Evolutionary conservation across 2,113 vertebrate species (phyloP).

Genomic region (Dolichallabes microphthalmus): DNA sequence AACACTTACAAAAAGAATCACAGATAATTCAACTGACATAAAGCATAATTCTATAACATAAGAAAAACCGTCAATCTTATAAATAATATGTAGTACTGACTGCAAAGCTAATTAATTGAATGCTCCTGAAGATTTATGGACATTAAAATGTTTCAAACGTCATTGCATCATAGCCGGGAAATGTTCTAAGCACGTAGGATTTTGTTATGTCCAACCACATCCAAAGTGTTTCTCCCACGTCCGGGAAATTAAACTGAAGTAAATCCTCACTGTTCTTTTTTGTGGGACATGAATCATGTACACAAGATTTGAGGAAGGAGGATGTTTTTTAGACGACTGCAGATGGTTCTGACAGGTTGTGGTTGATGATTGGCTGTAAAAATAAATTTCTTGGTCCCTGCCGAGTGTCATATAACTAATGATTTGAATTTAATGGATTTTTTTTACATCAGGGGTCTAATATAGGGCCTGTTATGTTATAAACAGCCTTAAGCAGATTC

Average conservation of each 20-base stretch:
- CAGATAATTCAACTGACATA: neutral
- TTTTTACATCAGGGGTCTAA: too few species aligned
- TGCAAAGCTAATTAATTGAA: neutral
- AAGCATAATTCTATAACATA: neutral
- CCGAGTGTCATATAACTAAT: constrained; percentile 13
- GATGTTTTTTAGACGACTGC: neutral
- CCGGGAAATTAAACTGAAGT: constrained; percentile 22
- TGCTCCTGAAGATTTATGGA: constrained; percentile 10
- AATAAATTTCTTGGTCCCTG: too few species aligned
- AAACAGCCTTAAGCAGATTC: neutral
- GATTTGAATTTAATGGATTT: neutral
- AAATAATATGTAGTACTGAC: neutral
- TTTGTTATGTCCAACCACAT: constrained; percentile 25
- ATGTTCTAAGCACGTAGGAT: constrained; percentile 24
- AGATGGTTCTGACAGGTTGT: neutral
- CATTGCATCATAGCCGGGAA: constrained; percentile 6
- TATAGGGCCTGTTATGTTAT: neutral
- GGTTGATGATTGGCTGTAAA: neutral
- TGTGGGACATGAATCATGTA: neutral
- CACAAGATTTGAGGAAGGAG: neutral
- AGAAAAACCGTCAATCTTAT: constrained; percentile 1
- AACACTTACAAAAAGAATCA: neutral
- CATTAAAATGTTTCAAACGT: constrained; percentile 15
- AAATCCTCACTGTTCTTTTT: neutral
- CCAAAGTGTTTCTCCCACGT: constrained; percentile 5